These are phyloP conservation scores for Lepisosteus oculatus DNA, from an alignment of 2,113 vertebrate genomes.

Conservation along the genomic window DNA sequence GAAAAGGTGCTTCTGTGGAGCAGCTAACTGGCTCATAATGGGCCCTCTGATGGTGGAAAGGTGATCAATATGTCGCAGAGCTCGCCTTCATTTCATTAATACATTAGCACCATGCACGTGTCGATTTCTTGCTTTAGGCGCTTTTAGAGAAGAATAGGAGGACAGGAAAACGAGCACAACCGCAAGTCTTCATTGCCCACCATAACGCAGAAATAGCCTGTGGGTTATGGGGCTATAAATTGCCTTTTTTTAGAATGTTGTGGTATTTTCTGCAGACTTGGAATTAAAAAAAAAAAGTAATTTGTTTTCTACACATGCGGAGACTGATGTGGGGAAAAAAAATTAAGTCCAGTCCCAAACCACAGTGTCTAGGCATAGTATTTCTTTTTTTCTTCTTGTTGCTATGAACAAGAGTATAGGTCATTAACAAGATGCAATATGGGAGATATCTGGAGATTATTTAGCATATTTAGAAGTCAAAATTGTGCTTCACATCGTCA, in stretches of 20 bases:
- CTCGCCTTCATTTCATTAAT: slow-evolving; percentile 11
- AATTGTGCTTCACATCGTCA: too few species aligned
- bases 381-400: too few species aligned
- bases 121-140: not conserved
- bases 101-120: not conserved
- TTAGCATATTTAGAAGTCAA: too few species aligned
- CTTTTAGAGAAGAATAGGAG: not conserved
- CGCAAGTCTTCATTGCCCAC: slow-evolving; percentile 8
- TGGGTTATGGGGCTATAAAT: not conserved
- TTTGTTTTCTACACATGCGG: too few species aligned
- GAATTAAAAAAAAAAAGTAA: too few species aligned
- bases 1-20: not conserved
- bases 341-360: too few species aligned
- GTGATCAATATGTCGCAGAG: slow-evolving; percentile 1
- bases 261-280: not conserved
- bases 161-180: not conserved
- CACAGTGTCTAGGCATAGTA: too few species aligned
- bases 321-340: too few species aligned
- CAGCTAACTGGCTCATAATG: not conserved
- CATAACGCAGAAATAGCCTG: not conserved
- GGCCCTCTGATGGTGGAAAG: not conserved
- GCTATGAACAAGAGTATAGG: too few species aligned
- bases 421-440: too few species aligned
- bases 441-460: too few species aligned
- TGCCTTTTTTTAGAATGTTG: not conserved